Conservation (phyloP, 2,797 vertebrate species). For the Threskiornis aethiopicus region DNA sequence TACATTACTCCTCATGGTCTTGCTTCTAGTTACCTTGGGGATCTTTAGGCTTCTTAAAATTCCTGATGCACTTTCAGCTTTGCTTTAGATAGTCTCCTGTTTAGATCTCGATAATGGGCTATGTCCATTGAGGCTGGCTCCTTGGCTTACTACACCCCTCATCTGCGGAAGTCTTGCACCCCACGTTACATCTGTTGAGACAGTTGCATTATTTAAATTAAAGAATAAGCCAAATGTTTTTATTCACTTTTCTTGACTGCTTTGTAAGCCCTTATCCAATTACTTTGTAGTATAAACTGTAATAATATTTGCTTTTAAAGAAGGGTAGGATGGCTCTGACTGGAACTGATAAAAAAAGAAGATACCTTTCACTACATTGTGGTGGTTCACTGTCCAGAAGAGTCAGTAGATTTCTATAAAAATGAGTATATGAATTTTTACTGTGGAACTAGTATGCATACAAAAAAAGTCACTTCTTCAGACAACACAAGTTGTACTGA, state of each 20-base stretch:
- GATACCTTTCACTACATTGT: background rate
- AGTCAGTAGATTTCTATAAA: background rate
- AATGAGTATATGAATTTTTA: background rate
- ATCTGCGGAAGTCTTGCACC: slow-evolving; percentile 15
- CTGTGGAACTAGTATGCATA: background rate
- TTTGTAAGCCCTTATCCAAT: background rate
- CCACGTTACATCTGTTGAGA: slow-evolving; percentile 24
- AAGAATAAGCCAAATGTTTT: background rate
- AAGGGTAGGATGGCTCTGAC: background rate
- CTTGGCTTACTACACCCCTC: slow-evolving; percentile 4
- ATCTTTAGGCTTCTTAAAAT: background rate
- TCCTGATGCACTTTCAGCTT: background rate
- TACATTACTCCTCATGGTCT: slow-evolving; percentile 50
- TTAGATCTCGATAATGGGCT: background rate
- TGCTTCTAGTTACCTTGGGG: slow-evolving; percentile 22
- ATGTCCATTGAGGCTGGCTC: slow-evolving; percentile 18
- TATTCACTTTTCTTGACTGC: background rate
- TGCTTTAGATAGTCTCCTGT: slow-evolving; percentile 19
- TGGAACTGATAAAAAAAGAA: background rate
- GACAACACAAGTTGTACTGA: background rate
- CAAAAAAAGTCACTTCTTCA: background rate
- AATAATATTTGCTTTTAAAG: background rate
- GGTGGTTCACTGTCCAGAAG: background rate
- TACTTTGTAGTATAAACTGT: fast-evolving
- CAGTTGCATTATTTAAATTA: background rate